Percentiles rank a stretch among this genome's conserved stretches.
These are phyloP conservation scores for Rhyzopertha dominica DNA, from an alignment of 1,140 invertebrate genomes.

Conservation along the genomic window DNA sequence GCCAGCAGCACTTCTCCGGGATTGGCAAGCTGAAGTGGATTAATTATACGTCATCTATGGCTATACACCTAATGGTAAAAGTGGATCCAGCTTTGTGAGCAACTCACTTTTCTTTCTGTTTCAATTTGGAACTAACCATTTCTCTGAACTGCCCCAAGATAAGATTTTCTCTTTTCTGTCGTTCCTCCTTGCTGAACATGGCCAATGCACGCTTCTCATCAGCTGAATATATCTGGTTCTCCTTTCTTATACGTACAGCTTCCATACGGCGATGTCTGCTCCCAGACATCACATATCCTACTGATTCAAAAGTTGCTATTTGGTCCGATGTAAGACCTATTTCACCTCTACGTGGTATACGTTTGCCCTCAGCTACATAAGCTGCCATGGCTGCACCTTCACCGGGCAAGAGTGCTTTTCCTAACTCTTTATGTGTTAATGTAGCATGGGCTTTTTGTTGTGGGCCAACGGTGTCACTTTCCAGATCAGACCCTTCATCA, in stretches of 20 bases:
- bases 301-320: slow-evolving; percentile 89
- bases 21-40: too few relatives aligned
- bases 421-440: slow-evolving; percentile 74
- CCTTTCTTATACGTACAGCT: slow-evolving; percentile 97
- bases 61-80: too few relatives aligned
- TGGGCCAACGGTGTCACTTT: slow-evolving; percentile 65
- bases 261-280: slow-evolving; percentile 99
- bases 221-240: slow-evolving; percentile 99
- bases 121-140: slow-evolving; percentile 72
- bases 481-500: slow-evolving; percentile 43
- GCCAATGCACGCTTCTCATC: slow-evolving; percentile 97
- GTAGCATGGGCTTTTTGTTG: slow-evolving; percentile 64
- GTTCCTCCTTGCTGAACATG: slow-evolving; percentile 97
- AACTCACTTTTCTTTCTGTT: slow-evolving; percentile 49
- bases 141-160: slow-evolving; percentile 94
- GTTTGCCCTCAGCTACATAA: slow-evolving; percentile 96
- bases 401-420: slow-evolving; percentile 86
- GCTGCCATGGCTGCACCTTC: slow-evolving; percentile 98
- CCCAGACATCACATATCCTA: slow-evolving; percentile 98
- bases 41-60: too few relatives aligned
- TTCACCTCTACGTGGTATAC: slow-evolving; percentile 96
- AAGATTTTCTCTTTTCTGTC: slow-evolving; percentile 91
- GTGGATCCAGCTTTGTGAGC: too few relatives aligned
- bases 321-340: slow-evolving; percentile 96
- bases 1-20: too few relatives aligned